phyloP scores from a whole-genome alignment of 2,113 vertebrate genomes.

The Puma concolor region DNA sequence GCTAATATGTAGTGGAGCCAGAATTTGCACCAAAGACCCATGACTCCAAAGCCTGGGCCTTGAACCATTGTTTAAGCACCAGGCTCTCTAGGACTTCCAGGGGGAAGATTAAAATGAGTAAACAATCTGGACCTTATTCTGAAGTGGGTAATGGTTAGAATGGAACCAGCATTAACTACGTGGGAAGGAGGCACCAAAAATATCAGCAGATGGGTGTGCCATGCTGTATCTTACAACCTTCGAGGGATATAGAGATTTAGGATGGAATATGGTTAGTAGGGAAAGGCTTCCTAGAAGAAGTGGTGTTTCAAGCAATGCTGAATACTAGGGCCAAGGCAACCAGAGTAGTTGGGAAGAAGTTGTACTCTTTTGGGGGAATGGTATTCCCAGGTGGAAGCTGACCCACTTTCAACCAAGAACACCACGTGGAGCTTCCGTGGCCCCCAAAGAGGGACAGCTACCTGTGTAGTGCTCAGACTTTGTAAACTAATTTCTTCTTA shows the following conservation, averaged over 20 bases:
- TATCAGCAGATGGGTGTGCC: background rate
- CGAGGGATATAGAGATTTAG: background rate
- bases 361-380: background rate
- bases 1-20: too few species aligned
- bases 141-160: background rate
- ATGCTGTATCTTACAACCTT: accelerated
- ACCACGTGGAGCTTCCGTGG: accelerated
- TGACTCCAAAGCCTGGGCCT: background rate
- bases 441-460: background rate
- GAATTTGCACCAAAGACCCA: background rate
- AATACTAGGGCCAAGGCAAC: background rate
- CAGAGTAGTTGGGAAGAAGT: background rate
- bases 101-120: background rate
- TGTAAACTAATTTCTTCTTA: accelerated
- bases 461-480: too few species aligned
- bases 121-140: background rate
- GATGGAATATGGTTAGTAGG: background rate
- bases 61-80: background rate
- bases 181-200: background rate
- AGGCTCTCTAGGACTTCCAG: background rate
- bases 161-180: background rate
- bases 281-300: background rate
- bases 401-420: background rate
- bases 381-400: background rate
- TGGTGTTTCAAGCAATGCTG: background rate